Conservation (phyloP, 2,113 vertebrate genomes). For the Jaculus jaculus region DNA sequence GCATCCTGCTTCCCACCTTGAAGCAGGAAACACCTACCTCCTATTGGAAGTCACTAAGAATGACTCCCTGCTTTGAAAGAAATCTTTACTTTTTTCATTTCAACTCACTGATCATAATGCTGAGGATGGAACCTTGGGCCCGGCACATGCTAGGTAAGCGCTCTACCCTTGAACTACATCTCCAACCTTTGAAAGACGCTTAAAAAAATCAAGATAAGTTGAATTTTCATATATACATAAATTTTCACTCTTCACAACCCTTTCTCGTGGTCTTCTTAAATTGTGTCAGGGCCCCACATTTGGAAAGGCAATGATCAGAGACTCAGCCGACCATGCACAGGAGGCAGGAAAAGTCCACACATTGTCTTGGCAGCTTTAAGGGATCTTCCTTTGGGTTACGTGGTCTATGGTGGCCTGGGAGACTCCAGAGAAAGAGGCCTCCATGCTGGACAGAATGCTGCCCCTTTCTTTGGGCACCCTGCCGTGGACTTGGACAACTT, state of each 20-base stretch:
- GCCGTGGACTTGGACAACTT: neutral
- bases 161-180: no score
- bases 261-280: neutral
- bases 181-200: no score
- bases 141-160: no score
- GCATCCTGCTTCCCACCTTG: no score
- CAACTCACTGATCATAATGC: no score
- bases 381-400: neutral
- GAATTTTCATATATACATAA: neutral
- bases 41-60: no score
- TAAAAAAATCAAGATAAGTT: neutral
- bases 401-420: neutral
- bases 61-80: no score
- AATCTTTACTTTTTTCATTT: no score
- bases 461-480: neutral
- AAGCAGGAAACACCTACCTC: no score
- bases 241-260: neutral
- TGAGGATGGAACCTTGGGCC: no score
- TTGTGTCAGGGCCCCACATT: neutral
- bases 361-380: neutral
- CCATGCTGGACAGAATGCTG: neutral
- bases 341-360: accelerated
- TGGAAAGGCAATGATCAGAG: neutral
- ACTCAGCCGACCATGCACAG: neutral
- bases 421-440: accelerated